Percentiles rank a stretch among this genome's conserved stretches.
phyloP scores from a whole-genome alignment of 2,797 vertebrate genomes.

The Micropoecilia bifurca region DNA sequence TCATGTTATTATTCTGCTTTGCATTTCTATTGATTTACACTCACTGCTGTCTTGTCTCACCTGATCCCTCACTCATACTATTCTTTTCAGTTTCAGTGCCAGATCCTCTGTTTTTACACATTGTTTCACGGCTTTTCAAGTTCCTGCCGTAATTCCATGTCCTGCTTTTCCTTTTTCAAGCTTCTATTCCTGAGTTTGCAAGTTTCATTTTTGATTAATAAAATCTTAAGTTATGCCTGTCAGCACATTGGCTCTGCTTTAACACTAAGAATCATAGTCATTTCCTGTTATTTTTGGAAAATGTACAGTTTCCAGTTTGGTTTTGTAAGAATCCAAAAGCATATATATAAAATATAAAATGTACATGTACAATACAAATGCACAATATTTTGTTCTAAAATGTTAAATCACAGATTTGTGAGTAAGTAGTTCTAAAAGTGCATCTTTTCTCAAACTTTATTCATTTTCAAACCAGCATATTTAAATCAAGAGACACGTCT shows the following conservation, averaged over 20 bases:
- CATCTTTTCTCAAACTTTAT: not conserved
- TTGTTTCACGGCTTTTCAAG: too few relatives aligned
- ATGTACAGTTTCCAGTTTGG: not conserved
- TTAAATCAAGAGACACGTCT: constrained; percentile 7
- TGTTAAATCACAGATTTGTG: not conserved
- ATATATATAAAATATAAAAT: not conserved
- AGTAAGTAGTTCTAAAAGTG: not conserved
- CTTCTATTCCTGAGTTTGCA: not conserved
- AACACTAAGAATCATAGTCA: not conserved
- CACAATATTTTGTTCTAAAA: not conserved
- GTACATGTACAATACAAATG: too few relatives aligned
- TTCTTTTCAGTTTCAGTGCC: too few relatives aligned
- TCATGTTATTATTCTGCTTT: too few relatives aligned
- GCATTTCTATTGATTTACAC: too few relatives aligned
- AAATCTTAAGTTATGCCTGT: not conserved
- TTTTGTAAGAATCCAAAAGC: not conserved
- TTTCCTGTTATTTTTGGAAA: not conserved
- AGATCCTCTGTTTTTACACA: too few relatives aligned
- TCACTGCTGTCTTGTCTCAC: too few relatives aligned
- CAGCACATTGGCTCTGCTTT: not conserved
- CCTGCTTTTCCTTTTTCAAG: too few relatives aligned
- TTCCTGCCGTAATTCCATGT: too few relatives aligned
- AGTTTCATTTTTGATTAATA: not conserved
- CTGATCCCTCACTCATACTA: too few relatives aligned
- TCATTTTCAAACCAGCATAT: not conserved